Evolutionary conservation across 2,888 invertebrate species (phyloP).

Genomic region (Stenotaenia linearis): DNA sequence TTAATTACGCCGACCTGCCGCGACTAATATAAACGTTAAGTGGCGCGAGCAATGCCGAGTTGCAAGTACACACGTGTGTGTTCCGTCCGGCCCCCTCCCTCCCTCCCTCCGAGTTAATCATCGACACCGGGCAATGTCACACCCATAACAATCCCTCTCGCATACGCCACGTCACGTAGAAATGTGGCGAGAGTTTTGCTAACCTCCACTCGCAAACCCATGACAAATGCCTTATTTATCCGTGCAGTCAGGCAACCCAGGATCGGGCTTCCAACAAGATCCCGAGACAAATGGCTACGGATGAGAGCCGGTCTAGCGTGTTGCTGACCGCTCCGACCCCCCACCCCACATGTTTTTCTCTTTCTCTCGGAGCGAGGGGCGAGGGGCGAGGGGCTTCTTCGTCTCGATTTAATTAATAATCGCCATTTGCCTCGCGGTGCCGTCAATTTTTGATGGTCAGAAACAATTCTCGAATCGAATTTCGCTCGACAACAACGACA

Average conservation of each 20-base stretch:
- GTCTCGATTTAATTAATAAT: too few relatives aligned
- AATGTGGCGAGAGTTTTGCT: neutral
- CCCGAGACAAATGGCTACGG: neutral
- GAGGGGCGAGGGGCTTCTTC: too few relatives aligned
- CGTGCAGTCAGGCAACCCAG: neutral
- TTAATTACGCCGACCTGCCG: neutral
- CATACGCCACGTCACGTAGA: neutral
- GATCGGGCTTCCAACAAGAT: neutral
- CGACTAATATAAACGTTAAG: conserved; percentile 5
- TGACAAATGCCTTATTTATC: conserved; percentile 2
- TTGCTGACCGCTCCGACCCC: neutral
- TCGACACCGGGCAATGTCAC: neutral
- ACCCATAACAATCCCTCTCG: conserved; percentile 6
- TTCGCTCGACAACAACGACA: too few relatives aligned
- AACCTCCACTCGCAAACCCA: neutral
- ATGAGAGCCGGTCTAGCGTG: neutral
- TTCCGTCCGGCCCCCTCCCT: too few relatives aligned
- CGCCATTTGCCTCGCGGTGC: too few relatives aligned
- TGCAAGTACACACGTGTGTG: neutral
- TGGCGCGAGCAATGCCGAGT: neutral
- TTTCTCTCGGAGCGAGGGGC: too few relatives aligned
- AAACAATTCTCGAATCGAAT: too few relatives aligned
- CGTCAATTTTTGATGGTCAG: too few relatives aligned
- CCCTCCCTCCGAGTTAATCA: conserved; percentile 9
- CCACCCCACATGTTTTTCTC: too few relatives aligned